Conservation (phyloP, 2,888 invertebrate genomes). For the Dolomedes plantarius region DNA sequence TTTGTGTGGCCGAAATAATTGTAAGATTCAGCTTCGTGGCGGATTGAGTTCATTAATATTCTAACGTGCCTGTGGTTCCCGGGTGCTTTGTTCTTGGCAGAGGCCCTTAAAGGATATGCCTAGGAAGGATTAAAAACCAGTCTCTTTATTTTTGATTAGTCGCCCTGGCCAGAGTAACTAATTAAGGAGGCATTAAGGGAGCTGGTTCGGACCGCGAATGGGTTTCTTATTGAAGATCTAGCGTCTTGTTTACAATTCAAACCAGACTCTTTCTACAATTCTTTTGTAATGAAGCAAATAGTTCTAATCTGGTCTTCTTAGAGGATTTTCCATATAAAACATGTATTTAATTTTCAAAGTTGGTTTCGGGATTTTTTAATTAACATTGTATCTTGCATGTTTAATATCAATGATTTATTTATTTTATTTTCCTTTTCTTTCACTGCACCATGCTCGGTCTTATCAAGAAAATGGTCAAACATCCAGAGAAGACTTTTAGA, state of each 20-base stretch:
- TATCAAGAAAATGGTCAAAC: too few species aligned
- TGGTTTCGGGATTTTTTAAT: too few species aligned
- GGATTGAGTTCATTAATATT: constrained; percentile 68
- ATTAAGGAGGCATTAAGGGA: constrained; percentile 65
- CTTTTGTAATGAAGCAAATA: constrained; percentile 5
- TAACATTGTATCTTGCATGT: too few species aligned
- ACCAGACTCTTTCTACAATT: background rate
- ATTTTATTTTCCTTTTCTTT: too few species aligned
- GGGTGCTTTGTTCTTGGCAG: constrained; percentile 56
- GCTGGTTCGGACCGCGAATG: constrained; percentile 24
- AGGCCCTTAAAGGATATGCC: constrained; percentile 53
- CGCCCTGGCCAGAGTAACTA: constrained; percentile 60
- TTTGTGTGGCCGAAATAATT: constrained; percentile 67
- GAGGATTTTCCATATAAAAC: background rate
- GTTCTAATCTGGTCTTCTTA: background rate
- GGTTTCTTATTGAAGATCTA: constrained; percentile 31
- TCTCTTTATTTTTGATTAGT: constrained; percentile 65
- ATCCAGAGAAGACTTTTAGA: too few species aligned
- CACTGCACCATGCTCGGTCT: too few species aligned
- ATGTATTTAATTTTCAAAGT: background rate
- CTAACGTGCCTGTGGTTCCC: constrained; percentile 69
- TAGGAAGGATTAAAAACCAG: constrained; percentile 65
- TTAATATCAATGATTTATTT: too few species aligned
- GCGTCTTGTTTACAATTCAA: constrained; percentile 42
- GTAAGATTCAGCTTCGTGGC: constrained; percentile 39